Evolutionary conservation across 2,888 invertebrate species (phyloP).

Genomic region (Rotaria socialis): DNA sequence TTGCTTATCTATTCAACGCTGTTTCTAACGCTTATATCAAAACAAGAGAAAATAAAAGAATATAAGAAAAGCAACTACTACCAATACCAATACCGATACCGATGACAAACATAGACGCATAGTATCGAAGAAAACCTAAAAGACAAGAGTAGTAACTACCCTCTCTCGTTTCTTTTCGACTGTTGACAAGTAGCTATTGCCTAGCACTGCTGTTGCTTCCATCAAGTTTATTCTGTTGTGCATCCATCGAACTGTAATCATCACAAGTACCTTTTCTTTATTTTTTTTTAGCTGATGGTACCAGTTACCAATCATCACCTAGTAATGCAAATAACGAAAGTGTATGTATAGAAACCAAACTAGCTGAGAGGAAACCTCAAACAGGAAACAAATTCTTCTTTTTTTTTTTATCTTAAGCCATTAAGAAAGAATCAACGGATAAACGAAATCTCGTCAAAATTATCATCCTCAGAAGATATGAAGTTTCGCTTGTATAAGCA

Average conservation of each 20-base stretch:
- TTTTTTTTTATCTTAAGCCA: neutral
- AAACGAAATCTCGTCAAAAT: neutral
- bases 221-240: neutral
- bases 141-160: neutral
- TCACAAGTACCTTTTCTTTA: neutral
- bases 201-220: neutral
- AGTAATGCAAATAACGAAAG: neutral
- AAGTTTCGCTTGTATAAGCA: constrained; percentile 8
- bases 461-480: neutral
- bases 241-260: neutral
- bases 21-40: no score
- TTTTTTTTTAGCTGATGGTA: neutral
- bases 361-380: neutral
- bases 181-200: neutral
- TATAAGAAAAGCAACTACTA: neutral
- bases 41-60: neutral
- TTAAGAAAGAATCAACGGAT: neutral
- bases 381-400: neutral
- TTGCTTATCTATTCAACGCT: no score
- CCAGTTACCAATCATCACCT: constrained; percentile 11
- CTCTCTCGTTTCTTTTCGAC: neutral
- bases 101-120: neutral
- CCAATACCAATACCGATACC: neutral
- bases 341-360: neutral
- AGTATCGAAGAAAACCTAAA: neutral